Percentiles rank a stretch among this genome's conserved stretches.
Conservation (phyloP, 37 sponge, comb jelly and placozoan species). For the Amphimedon queenslandica region DNA sequence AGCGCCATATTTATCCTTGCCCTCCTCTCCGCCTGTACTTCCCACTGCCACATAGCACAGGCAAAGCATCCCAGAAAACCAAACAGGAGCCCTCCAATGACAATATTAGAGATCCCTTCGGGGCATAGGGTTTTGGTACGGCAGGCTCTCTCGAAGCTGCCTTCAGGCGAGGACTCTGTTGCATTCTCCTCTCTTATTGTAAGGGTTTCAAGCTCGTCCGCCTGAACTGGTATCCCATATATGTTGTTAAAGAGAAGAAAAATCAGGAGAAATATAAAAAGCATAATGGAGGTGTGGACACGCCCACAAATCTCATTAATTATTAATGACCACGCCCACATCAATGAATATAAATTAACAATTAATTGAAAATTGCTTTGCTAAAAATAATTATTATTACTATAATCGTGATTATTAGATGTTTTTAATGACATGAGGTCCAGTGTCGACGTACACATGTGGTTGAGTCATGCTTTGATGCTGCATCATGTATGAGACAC, state of each 20-base stretch:
- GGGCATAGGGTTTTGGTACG: background rate
- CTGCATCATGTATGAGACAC: conserved; percentile 28
- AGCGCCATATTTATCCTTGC: conserved; percentile 24
- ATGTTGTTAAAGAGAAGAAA: no score
- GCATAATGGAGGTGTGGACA: no score
- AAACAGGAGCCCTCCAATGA: background rate
- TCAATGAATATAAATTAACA: background rate
- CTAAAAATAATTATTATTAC: background rate
- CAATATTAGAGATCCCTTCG: conserved; percentile 41
- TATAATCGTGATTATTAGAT: conserved; percentile 28
- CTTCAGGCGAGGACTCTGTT: no score
- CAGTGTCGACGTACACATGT: conserved; percentile 80
- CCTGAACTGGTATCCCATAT: no score
- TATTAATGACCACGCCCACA: background rate
- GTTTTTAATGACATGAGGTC: conserved; percentile 62
- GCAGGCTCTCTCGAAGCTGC: background rate
- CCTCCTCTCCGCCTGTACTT: background rate
- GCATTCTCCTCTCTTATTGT: no score
- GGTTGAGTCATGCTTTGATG: conserved; percentile 46
- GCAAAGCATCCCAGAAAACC: conserved; percentile 5
- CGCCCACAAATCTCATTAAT: no score
- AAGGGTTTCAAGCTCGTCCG: no score
- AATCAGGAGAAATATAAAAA: no score
- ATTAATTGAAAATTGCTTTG: background rate
- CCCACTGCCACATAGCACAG: conserved; percentile 7